These are phyloP conservation scores for Troides oblongomaculatus DNA, from an alignment of 2,888 invertebrate genomes.

Conservation along the genomic window DNA sequence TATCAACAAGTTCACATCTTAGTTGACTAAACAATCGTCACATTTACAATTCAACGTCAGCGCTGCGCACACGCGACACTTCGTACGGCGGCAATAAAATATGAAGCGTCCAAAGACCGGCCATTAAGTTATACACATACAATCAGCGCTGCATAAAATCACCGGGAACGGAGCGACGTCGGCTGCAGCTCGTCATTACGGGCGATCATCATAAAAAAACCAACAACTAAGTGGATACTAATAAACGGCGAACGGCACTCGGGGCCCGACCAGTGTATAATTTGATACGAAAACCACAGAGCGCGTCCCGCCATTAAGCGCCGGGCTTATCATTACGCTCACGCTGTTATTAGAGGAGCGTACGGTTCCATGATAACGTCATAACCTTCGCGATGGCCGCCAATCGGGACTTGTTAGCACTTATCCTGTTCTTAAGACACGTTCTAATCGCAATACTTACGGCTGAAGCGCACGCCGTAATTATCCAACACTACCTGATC, in stretches of 20 bases:
- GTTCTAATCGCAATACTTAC: too few species aligned
- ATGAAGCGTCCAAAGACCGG: too few species aligned
- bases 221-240: constrained; percentile 34
- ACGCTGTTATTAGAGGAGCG: constrained; percentile 26
- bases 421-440: neutral
- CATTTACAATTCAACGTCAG: too few species aligned
- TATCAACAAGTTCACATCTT: too few species aligned
- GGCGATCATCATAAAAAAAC: constrained; percentile 30
- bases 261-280: constrained; percentile 24
- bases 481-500: too few species aligned
- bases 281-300: constrained; percentile 29
- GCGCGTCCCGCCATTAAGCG: constrained; percentile 23
- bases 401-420: constrained; percentile 23
- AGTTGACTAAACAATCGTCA: too few species aligned
- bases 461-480: too few species aligned
- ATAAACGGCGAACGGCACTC: constrained; percentile 27
- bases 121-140: constrained; percentile 15
- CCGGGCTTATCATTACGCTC: constrained; percentile 28
- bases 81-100: too few species aligned
- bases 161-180: constrained; percentile 17
- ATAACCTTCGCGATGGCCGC: constrained; percentile 12
- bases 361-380: constrained; percentile 26
- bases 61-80: too few species aligned
- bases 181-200: constrained; percentile 23
- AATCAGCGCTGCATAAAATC: constrained; percentile 27